Base-by-base conservation (phyloP, 1,140 invertebrate species). In the Psilanteris sp. region DNA sequence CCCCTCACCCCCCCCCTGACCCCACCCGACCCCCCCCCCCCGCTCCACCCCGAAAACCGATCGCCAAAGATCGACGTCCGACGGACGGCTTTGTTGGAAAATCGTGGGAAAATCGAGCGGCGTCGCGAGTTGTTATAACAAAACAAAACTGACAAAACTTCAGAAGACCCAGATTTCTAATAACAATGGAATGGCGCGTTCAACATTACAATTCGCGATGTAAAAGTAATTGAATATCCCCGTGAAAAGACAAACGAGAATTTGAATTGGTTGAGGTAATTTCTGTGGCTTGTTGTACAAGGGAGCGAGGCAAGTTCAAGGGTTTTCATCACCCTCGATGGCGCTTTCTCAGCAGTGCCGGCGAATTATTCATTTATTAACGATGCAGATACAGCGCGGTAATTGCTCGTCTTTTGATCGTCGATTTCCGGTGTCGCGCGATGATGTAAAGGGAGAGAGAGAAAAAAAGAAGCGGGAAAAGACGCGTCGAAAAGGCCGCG, bases 321-420 rank as follows among this genome's bases (percentile, higher is more conserved):
- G 70, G 70, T 64, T 66, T 70, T 61, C 64, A 64, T 57, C 59
- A 43, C 57, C 70, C 68, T 68, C 54, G 62, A 62, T 48, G 32
- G 61, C 64, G 68, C 52, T 67, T 70, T 78, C 54, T 62, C 68
- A 67, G 37, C 55, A 50, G 61, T 37, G 27, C 48, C 18, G 50
- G 50, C 62, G 50, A 77, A 77, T 77, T 77, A 72, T 77, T 77
- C 74, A 72, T 77, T 77, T 72, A 72, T 77, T 77, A 73, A 77
- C 68, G 57, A 77, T 64, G 70, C 76, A 78, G 64, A 66, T 68
- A 66, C 54, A 62, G 27, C 52, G 57, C 32, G 71, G 44, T 78
- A 74, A 74, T 74, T 64, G 70, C 59, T 59, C 52, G 48, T 43
- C 68, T 73, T 68, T 77, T 77, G 61, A 77, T 77, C 55, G 74